Conservation (phyloP, 2,113 vertebrate genomes). For the Calonectris borealis region DNA sequence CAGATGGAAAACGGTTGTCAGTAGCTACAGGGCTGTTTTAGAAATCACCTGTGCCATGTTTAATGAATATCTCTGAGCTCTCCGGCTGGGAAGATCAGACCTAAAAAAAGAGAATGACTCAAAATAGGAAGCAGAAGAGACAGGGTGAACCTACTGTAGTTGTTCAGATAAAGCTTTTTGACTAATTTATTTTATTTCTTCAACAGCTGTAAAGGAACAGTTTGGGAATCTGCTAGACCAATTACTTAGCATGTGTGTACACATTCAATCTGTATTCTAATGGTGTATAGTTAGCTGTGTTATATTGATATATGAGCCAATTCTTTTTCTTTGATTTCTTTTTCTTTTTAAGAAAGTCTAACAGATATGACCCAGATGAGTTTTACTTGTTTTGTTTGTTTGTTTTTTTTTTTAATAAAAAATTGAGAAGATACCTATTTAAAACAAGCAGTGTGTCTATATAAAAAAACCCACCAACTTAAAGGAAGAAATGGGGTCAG, state of each 20-base stretch:
- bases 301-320: not conserved
- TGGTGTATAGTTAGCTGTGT: not conserved
- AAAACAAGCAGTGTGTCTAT: not conserved
- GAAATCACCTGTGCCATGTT: not conserved
- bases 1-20: not conserved
- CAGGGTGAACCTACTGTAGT: not conserved
- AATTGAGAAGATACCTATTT: not conserved
- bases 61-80: not conserved
- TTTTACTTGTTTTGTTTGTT: not conserved
- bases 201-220: not conserved
- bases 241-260: not conserved
- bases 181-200: not conserved
- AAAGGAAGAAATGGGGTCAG: not conserved
- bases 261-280: not conserved
- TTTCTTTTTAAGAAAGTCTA: not conserved
- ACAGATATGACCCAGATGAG: not conserved
- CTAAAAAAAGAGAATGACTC: not conserved
- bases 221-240: not conserved
- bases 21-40: not conserved
- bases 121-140: not conserved
- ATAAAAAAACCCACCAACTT: not conserved
- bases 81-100: not conserved
- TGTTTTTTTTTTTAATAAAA: too few relatives aligned
- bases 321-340: not conserved
- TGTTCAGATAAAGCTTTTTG: not conserved